Evolutionary conservation across 1,140 invertebrate genomes (phyloP).

Genomic region (Elymnias hypermnestra): DNA sequence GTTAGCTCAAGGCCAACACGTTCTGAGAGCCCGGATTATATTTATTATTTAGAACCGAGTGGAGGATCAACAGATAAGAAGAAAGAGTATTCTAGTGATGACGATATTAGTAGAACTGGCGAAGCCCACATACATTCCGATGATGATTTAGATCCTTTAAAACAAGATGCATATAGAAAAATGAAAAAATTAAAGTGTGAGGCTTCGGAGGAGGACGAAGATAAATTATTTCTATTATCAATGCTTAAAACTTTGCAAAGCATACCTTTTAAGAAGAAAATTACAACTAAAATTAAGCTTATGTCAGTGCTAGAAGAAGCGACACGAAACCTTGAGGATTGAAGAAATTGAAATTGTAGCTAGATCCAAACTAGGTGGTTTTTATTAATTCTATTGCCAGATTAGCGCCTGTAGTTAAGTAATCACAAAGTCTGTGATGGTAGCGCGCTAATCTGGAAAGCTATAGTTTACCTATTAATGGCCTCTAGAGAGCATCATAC

Average conservation of each 20-base stretch:
- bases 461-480: too few relatives aligned
- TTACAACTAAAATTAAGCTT: slow-evolving; percentile 13
- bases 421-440: too few relatives aligned
- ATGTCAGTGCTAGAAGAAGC: slow-evolving; percentile 11
- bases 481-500: too few relatives aligned
- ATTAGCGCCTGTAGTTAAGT: too few relatives aligned
- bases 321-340: slow-evolving; percentile 2
- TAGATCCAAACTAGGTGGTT: not conserved
- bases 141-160: slow-evolving; percentile 3
- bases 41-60: slow-evolving; percentile 1
- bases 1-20: not conserved
- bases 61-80: not conserved
- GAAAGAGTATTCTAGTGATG: not conserved
- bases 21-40: not conserved
- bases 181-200: not conserved
- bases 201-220: slow-evolving; percentile 1
- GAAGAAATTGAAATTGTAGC: not conserved
- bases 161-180: not conserved
- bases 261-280: slow-evolving; percentile 8
- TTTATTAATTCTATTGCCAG: not conserved
- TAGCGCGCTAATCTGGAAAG: too few relatives aligned
- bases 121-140: not conserved
- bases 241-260: slow-evolving; percentile 11
- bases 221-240: slow-evolving; percentile 12
- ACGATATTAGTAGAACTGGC: not conserved